Evolutionary conservation across 2,113 vertebrate species (phyloP).

Genomic region (Ahaetulla prasina): DNA sequence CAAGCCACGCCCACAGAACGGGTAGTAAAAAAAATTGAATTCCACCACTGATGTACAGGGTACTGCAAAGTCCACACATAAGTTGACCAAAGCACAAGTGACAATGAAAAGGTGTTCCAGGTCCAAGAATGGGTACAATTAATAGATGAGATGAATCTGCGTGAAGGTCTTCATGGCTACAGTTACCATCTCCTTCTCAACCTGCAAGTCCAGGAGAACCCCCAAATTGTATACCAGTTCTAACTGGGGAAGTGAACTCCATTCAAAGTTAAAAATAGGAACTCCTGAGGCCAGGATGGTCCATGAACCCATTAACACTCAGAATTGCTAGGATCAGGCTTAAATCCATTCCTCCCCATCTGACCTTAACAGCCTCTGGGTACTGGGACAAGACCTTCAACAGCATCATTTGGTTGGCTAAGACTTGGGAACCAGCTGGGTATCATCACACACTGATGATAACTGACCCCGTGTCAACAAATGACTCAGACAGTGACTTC

Average conservation of each 20-base stretch:
- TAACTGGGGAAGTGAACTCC: neutral
- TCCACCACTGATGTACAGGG: neutral
- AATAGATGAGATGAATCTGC: neutral
- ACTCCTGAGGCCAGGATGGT: neutral
- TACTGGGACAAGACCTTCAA: neutral
- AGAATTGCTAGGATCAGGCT: neutral
- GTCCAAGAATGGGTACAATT: neutral
- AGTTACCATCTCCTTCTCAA: neutral
- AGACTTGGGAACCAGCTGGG: neutral
- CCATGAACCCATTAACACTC: neutral
- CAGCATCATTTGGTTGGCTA: neutral
- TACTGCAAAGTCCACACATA: neutral
- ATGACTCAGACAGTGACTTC: neutral
- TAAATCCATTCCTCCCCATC: neutral
- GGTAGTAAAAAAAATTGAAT: no score
- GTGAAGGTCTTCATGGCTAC: neutral
- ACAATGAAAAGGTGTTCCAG: neutral
- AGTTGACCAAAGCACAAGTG: neutral
- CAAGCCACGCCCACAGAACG: no score
- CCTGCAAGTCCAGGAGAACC: neutral
- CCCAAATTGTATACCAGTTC: neutral
- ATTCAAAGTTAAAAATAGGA: neutral
- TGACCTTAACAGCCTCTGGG: neutral
- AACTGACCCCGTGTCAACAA: neutral
- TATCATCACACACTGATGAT: neutral